Evolutionary conservation across 2,888 invertebrate genomes (phyloP).

Genomic region (Drosophila merina): DNA sequence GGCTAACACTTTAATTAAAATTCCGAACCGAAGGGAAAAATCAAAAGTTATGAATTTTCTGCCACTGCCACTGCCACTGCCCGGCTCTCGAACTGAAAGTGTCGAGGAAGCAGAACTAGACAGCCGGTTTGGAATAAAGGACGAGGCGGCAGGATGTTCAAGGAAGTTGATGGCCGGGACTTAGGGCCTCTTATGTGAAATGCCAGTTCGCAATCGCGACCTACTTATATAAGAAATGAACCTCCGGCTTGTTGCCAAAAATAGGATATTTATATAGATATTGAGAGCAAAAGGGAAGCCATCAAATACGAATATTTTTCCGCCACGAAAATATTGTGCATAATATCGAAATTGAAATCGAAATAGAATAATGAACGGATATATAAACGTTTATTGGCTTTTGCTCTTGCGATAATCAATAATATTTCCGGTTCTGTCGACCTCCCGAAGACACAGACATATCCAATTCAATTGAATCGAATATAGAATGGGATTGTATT

Average conservation of each 20-base stretch:
- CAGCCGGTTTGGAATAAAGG: conserved; percentile 40
- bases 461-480: conserved; percentile 25
- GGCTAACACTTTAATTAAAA: conserved; percentile 70
- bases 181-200: conserved; percentile 56
- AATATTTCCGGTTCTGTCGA: conserved; percentile 54
- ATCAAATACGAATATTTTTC: conserved; percentile 67
- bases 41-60: conserved; percentile 58
- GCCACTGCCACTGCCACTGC: conserved; percentile 35
- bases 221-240: conserved; percentile 70
- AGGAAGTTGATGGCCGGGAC: conserved; percentile 4
- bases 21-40: conserved; percentile 42
- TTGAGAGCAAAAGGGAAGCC: conserved; percentile 22
- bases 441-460: conserved; percentile 6
- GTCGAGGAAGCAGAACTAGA: conserved; percentile 64
- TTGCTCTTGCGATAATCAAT: conserved; percentile 71
- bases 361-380: conserved; percentile 54
- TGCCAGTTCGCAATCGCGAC: conserved; percentile 30
- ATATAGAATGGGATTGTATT: conserved; percentile 16
- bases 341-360: conserved; percentile 50
- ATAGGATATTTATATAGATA: conserved; percentile 38
- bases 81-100: conserved; percentile 51
- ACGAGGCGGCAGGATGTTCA: not conserved
- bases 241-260: conserved; percentile 62
- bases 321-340: conserved; percentile 22
- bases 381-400: conserved; percentile 54